These are phyloP conservation scores for Cebuella pygmaea DNA, from an alignment of 2,797 vertebrate genomes.

Conservation along the genomic window DNA sequence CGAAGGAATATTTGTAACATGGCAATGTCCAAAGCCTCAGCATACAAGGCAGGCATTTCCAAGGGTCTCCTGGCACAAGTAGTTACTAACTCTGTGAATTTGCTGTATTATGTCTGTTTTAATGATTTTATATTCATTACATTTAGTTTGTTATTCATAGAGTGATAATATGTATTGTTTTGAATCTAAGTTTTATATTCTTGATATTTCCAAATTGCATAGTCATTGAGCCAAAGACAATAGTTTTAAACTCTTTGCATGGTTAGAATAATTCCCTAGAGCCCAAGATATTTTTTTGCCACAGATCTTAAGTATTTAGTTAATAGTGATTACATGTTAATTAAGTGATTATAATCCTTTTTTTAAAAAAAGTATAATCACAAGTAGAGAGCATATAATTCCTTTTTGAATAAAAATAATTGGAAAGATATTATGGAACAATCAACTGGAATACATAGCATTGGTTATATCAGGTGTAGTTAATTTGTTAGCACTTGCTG, in stretches of 20 bases:
- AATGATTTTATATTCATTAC: conserved; percentile 44
- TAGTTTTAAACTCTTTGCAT: not conserved
- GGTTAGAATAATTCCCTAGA: conserved; percentile 22
- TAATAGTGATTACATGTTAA: no score
- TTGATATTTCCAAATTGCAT: conserved; percentile 42
- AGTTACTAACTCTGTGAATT: conserved; percentile 51
- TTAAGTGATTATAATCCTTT: conserved; percentile 3
- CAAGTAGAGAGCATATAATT: not conserved
- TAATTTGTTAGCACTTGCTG: conserved; percentile 1
- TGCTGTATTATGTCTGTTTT: conserved; percentile 37
- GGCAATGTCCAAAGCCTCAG: conserved; percentile 45
- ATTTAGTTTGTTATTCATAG: conserved; percentile 32
- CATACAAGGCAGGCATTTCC: conserved; percentile 48
- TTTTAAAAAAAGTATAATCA: not conserved
- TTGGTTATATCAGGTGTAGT: not conserved
- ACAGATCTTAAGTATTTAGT: not conserved
- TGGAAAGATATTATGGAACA: not conserved
- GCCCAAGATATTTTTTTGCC: not conserved
- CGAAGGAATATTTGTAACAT: conserved; percentile 57
- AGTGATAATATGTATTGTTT: conserved; percentile 19
- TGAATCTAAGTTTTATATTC: conserved; percentile 16
- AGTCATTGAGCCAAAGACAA: not conserved
- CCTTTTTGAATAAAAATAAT: not conserved
- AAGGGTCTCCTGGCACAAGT: conserved; percentile 56
- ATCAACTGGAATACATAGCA: not conserved